Percentiles rank a stretch among this genome's conserved stretches.
Conservation (phyloP, 1,140 invertebrate species). For the Drosophila miranda region DNA sequence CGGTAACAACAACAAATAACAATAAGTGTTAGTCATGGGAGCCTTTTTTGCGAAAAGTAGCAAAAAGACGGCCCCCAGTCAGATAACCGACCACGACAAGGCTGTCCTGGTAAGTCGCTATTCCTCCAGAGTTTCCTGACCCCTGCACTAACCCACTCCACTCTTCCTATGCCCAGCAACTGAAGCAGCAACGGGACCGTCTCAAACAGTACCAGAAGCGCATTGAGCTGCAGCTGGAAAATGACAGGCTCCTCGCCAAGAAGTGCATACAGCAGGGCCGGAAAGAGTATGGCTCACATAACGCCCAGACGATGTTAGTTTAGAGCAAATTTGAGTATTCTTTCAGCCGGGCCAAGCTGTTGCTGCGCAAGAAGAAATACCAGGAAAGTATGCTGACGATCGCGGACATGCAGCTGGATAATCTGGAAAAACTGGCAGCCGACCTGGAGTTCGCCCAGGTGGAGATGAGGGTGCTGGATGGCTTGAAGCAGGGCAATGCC, state of each 20-base stretch:
- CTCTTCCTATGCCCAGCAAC: constrained; percentile 86
- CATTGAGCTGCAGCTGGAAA: constrained; percentile 92
- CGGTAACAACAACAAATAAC: too few relatives aligned
- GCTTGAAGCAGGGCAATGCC: constrained; percentile 95
- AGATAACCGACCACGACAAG: constrained; percentile 96
- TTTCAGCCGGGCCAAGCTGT: constrained; percentile 92
- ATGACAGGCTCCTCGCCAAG: constrained; percentile 92
- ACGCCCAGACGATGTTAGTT: neutral
- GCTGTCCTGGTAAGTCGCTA: constrained; percentile 89
- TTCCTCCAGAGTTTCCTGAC: neutral
- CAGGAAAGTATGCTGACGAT: constrained; percentile 94
- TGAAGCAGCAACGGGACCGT: constrained; percentile 98
- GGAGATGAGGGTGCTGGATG: constrained; percentile 94
- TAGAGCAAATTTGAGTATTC: neutral
- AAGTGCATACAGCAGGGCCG: constrained; percentile 92
- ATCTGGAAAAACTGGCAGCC: constrained; percentile 93
- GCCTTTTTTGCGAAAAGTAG: constrained; percentile 89
- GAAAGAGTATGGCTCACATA: constrained; percentile 88
- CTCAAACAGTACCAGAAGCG: constrained; percentile 97
- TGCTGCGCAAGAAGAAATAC: constrained; percentile 96
- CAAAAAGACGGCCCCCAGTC: constrained; percentile 88
- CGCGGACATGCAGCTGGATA: constrained; percentile 94
- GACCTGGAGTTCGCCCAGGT: constrained; percentile 98
- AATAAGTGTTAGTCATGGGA: constrained; percentile 86
- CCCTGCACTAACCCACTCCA: constrained; percentile 17